Base-by-base conservation (phyloP, 2,888 invertebrate genomes). In the Anarsia innoxiella region DNA sequence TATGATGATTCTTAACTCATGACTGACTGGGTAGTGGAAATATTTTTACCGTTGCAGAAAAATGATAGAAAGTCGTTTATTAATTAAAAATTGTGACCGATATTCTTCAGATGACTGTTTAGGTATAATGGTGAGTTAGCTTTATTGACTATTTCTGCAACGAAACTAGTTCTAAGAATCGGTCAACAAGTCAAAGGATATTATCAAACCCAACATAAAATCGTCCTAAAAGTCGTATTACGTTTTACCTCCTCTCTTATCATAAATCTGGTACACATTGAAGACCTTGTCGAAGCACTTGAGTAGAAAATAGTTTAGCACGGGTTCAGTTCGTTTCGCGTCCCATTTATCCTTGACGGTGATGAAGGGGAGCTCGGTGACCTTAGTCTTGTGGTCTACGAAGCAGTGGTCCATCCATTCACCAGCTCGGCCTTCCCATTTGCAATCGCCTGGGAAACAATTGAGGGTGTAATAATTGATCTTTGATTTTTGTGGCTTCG, bases 351-450 rank as follows among this genome's bases (percentile, higher is more conserved):
- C 79, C 47, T 75, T 78, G 38, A 85, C 70, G 2, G 77, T 79
- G 51, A 85, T 84, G 56, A 84, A 86, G 27, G 85, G 85, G 2
- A 85, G 60, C 36, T 85, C 85, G 1, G 83, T 70, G 39, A 89
- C 85, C 47, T 77, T 84, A 37, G 86, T 71, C 34, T 72, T 68
- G 50, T 89, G 89, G 9, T 82, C 69, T 15, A 53, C 40, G 51
- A 88, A 87, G 51, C 89, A 83, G 53, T 89, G 89, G 46, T 88
- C 86, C 72, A 88, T 86, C 89, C 89, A 89, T 36, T 88, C 86
- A 1, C 87, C 86, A 42, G 89, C 88, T 14, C 82, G 70, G 1
- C 89, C 89, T 51, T 84, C 76, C 89, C 88, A 89, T 29, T 65
- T 59, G 51, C 89, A 89, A 16, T 85, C 82, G 37, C 88, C 85